A percentile compares a stretch with the other conserved stretches of the same genome.
phyloP scores from a whole-genome alignment of 2,888 invertebrate genomes.

The Cerceris rybyensis region DNA sequence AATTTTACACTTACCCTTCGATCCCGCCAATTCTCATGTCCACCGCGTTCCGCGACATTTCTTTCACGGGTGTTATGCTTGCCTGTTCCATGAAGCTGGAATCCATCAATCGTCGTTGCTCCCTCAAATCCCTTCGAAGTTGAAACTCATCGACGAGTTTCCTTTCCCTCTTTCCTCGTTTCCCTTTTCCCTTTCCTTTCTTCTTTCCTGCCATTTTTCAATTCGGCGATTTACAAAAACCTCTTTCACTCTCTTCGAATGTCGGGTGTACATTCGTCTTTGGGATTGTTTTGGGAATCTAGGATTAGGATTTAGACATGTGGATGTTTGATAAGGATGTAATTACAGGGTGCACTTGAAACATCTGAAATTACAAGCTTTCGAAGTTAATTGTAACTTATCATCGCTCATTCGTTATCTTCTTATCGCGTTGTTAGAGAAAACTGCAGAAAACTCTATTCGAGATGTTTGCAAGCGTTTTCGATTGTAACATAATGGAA shows the following conservation, averaged over 20 bases:
- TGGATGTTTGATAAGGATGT: not conserved
- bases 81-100: not conserved
- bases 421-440: too few relatives aligned
- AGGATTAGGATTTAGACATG: not conserved
- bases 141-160: conserved; percentile 60
- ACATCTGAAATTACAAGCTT: not conserved
- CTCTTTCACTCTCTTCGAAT: not conserved
- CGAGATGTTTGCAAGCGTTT: too few relatives aligned
- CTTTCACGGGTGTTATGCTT: not conserved
- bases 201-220: conserved; percentile 51
- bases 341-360: not conserved
- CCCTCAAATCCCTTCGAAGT: conserved; percentile 63
- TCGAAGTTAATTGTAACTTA: too few relatives aligned
- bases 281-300: conserved; percentile 7
- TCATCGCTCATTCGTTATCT: too few relatives aligned
- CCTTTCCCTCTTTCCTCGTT: conserved; percentile 20
- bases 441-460: too few relatives aligned
- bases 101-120: conserved; percentile 20
- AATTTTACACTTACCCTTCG: conserved; percentile 75
- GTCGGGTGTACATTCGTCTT: not conserved
- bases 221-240: conserved; percentile 5
- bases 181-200: conserved; percentile 27
- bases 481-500: too few relatives aligned
- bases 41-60: conserved; percentile 48
- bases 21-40: conserved; percentile 77